Base-by-base conservation (phyloP, 1,140 invertebrate species). In the Maniola jurtina region DNA sequence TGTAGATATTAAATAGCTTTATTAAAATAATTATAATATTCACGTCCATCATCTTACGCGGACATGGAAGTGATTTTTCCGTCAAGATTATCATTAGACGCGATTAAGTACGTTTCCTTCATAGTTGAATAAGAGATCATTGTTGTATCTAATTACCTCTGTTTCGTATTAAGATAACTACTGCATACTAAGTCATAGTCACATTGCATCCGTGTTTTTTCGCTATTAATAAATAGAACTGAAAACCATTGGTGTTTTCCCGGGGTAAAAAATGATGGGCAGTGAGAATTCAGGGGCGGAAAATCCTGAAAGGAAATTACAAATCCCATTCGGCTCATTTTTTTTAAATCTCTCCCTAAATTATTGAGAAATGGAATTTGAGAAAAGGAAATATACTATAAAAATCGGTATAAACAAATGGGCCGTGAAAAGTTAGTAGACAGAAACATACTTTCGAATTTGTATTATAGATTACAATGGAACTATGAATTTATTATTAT, bases 41-140 rank as follows among this genome's bases (percentile, higher is more conserved):
- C 35, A 50, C 45, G 34, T 58, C 38, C 16, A 48, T 61, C 52
- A 48, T 61, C 52, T 65, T 34, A 62, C 40, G 55, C 62, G 70
- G 67, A 66, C 38, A 68, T 69, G 74, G 71, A 73, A 76, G 74
- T 73, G 61, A 77, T 81, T 77, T 75, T 79, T 68, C 67, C 73
- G 72, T 81, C 75, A 74, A 71, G 76, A 77, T 79, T 75, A 77
- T 36, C 45, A 64, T 68, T 74, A 63, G 47, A 70, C 40, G 63
- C 55, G 61, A 78, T 77, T 74, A 78, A 73, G 61, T 58, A 54
- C 54, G 61, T 75, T 73, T 74, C 73, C 71, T 75, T 62, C 67
- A 66, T 61, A 68, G 47, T 50, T 75, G 71, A 80, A 80, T 76
- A 64, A 76, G 62, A 79, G 61, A 75, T 81, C 67, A 69, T 78